Evolutionary conservation across 1,140 invertebrate genomes (phyloP).

Genomic region (Sipha flava): DNA sequence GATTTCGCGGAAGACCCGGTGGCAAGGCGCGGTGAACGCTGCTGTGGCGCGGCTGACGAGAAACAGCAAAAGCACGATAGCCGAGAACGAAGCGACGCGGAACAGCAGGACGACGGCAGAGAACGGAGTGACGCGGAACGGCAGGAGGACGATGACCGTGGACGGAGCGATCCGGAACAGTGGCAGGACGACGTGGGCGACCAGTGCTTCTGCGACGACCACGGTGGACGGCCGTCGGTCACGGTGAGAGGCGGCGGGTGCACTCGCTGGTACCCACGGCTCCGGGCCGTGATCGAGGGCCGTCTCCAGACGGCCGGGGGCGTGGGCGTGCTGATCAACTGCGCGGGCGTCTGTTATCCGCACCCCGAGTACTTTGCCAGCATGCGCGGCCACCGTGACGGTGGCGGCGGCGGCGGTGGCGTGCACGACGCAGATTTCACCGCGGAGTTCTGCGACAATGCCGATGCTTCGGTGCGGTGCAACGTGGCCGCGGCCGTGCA

Average conservation of each 20-base stretch:
- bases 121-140: background rate
- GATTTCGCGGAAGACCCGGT: background rate
- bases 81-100: background rate
- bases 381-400: constrained; percentile 48
- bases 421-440: constrained; percentile 38
- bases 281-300: background rate
- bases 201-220: background rate
- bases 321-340: constrained; percentile 88
- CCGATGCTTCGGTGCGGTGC: constrained; percentile 48
- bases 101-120: background rate
- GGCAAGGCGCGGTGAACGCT: background rate
- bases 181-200: background rate
- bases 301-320: constrained; percentile 45
- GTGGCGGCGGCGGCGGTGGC: constrained; percentile 53
- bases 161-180: background rate
- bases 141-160: background rate
- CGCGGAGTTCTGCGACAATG: background rate
- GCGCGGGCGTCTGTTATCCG: constrained; percentile 85
- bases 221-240: background rate
- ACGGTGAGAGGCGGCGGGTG: background rate
- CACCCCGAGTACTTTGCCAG: constrained; percentile 78
- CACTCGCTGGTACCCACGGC: background rate
- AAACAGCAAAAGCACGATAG: too few relatives aligned
- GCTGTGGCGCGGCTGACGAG: too few relatives aligned
- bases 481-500: constrained; percentile 55